phyloP scores from a whole-genome alignment of 2,888 invertebrate species.

The Charanyca ferruginea region DNA sequence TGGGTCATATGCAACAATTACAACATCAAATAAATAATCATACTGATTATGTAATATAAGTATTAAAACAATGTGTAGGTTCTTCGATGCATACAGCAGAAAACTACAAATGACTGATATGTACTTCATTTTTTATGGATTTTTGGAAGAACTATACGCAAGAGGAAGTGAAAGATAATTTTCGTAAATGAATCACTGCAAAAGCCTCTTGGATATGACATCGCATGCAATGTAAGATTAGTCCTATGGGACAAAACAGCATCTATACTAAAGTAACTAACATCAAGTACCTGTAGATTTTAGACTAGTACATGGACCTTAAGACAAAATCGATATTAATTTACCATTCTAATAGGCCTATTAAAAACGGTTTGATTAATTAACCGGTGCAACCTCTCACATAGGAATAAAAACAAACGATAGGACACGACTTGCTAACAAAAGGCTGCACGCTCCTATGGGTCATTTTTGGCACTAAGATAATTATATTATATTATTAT shows the following conservation, averaged over 20 bases:
- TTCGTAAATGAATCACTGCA: constrained; percentile 35
- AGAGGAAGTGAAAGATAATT: constrained; percentile 18
- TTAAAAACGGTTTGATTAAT: constrained; percentile 65
- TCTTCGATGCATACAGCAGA: constrained; percentile 53
- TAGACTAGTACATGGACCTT: constrained; percentile 82
- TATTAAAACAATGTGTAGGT: constrained; percentile 36
- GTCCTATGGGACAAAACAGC: constrained; percentile 75
- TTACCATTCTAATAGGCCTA: constrained; percentile 83
- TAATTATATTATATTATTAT: constrained; percentile 52
- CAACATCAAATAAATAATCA: constrained; percentile 58
- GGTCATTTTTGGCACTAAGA: constrained; percentile 69
- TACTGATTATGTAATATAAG: constrained; percentile 36
- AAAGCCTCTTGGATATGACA: constrained; percentile 66
- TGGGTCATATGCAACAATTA: constrained; percentile 53
- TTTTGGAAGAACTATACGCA: constrained; percentile 29
- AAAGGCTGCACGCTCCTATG: constrained; percentile 54
- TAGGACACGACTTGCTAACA: constrained; percentile 37
- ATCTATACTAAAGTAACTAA: constrained; percentile 83
- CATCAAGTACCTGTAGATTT: constrained; percentile 84
- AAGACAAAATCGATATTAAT: constrained; percentile 73
- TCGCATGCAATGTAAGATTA: constrained; percentile 73
- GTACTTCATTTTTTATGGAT: constrained; percentile 74
- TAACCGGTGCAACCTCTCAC: constrained; percentile 53
- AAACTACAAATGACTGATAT: constrained; percentile 78
- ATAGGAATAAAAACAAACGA: constrained; percentile 32